Evolutionary conservation across 2,113 vertebrate species (phyloP).

Genomic region (Etheostoma spectabile): DNA sequence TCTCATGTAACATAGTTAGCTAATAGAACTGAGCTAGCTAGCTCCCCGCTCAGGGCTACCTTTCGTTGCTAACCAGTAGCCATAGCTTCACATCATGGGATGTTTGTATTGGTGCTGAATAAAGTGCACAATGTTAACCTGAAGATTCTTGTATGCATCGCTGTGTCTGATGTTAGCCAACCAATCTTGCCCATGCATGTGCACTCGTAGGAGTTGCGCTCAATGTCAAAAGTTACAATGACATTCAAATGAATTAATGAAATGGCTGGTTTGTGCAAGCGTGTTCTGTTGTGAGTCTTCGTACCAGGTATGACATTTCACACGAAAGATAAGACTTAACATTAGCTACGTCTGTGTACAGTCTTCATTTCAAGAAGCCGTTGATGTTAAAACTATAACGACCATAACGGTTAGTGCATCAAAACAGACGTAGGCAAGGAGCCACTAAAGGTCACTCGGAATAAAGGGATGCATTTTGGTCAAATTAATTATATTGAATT

Average conservation of each 20-base stretch:
- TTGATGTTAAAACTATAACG: background rate
- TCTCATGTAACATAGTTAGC: background rate
- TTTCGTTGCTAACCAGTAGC: background rate
- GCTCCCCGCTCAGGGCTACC: conserved; percentile 29
- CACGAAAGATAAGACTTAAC: background rate
- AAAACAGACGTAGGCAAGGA: conserved; percentile 29
- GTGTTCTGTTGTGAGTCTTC: too few relatives aligned
- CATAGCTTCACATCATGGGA: background rate
- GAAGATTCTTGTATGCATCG: background rate
- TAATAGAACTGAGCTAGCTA: conserved; percentile 38
- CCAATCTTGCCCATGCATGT: background rate
- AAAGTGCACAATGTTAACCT: background rate
- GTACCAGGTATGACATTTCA: background rate
- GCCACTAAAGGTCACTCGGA: conserved; percentile 5
- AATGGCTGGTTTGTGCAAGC: background rate
- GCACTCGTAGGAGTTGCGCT: conserved; percentile 1
- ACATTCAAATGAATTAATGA: conserved; percentile 38
- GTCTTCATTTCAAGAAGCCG: background rate
- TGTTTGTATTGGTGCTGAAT: background rate
- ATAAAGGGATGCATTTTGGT: background rate
- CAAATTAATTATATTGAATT: too few relatives aligned
- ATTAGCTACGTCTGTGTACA: background rate
- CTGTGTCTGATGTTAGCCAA: background rate
- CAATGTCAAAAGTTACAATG: conserved; percentile 63
- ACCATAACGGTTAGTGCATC: background rate